Conservation (phyloP, 2,888 invertebrate genomes). For the Limenitis camilla region DNA sequence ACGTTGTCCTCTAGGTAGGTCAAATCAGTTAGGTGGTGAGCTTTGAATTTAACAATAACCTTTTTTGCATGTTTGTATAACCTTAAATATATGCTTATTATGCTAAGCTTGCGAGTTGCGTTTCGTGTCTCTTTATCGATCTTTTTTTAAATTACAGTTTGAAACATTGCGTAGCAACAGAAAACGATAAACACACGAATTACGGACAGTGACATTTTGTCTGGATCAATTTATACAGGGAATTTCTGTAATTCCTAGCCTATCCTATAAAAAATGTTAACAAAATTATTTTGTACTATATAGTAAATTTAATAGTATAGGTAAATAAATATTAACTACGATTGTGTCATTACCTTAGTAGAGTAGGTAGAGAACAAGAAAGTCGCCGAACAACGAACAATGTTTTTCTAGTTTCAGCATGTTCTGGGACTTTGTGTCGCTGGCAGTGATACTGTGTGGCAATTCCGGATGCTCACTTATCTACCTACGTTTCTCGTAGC, state of each 20-base stretch:
- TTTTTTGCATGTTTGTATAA: constrained; percentile 11
- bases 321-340: no score
- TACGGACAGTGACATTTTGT: no score
- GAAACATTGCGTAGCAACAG: constrained; percentile 28
- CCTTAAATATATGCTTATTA: constrained; percentile 24
- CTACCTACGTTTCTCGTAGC: constrained; percentile 34
- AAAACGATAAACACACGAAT: constrained; percentile 35
- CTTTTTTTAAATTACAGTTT: constrained; percentile 29
- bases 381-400: constrained; percentile 42
- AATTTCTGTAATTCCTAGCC: no score
- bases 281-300: no score
- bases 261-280: no score
- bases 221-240: no score
- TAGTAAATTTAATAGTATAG: constrained; percentile 11
- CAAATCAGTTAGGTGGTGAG: no score
- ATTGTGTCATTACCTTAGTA: no score
- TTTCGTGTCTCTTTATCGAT: constrained; percentile 36
- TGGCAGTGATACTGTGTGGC: constrained; percentile 49
- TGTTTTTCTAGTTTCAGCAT: constrained; percentile 57
- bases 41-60: constrained; percentile 2
- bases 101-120: constrained; percentile 27
- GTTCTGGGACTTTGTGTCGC: constrained; percentile 49
- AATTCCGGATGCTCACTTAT: constrained; percentile 37
- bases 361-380: constrained; percentile 36
- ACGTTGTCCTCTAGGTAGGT: constrained; percentile 27